Base-by-base conservation (phyloP, 2,797 vertebrate species). In the Iguana delicatissima region DNA sequence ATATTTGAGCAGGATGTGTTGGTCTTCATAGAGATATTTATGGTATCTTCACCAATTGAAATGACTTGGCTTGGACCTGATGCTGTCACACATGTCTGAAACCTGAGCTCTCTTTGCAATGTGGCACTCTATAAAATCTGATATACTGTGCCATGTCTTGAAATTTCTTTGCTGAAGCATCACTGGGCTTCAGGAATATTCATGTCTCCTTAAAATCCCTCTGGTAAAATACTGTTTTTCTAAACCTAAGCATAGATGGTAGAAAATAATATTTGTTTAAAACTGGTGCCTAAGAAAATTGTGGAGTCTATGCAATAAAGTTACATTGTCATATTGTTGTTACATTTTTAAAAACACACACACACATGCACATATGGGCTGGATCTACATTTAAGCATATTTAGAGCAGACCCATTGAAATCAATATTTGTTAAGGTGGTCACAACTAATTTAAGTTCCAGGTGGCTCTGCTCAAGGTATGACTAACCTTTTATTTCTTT, bases 21-120 rank as follows among this genome's bases (percentile, higher is more conserved):
- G 4, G 22, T 84, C 42, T 93, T 89, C 69, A 22, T 52, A 77
- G 62, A 94, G 93, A 94, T 93, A 93, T 89, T 90, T 94, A n/a
- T 2, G 1, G 7, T 87, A 2, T 92, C 91, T 72, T 50, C 79
- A 59, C 72, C 9, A 76, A 55, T 90, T 88, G 76, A 64, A 90
- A 89, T 94, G 87, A 16, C 91, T 93, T 91, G 35, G 89, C 83
- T 85, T 69, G 91, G 57, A 94, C 42, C 92, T 89, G 89, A 4
- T 46, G 74, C 87, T 96, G 94, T 85, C 91, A 92, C 0, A 0
- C 35, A 29, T 50, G 92, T 57, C 38, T 77, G 62, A 0, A 64
- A 55, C 55, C 85, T 89, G 92, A 86, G 74, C 80, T 95, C 80
- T 95, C 26, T 80, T 29, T 0, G 0, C 91, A 64, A 18, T 42